Evolutionary conservation across 2,888 invertebrate genomes (phyloP), one percentile per base, ranked within the genome.

Genomic region (Willowsia nigromaculata): DNA sequence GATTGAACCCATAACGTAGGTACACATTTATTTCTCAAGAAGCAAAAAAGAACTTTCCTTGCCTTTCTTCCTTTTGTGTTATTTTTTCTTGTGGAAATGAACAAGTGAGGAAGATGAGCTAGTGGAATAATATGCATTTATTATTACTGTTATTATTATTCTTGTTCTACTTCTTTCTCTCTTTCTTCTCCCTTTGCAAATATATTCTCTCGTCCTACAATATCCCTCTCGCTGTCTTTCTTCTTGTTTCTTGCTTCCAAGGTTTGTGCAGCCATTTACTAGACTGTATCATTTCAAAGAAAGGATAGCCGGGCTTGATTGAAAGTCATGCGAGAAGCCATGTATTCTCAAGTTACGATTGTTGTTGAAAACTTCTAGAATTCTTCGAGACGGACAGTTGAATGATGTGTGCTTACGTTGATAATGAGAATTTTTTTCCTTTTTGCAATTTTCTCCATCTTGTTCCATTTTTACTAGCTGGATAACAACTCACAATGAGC

Each of bases 101-200:
- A 62, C 62, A 62, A 62, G 62, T 62, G 62, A 62, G 56, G 13
- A 62, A 62, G 62, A 62, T 62, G 62, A 62, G 62, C 30, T 30
- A 25, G 30, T 18, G n/a, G 18, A 62, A 62, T 62, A 62, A 62
- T 62, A 62, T 62, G 30, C 62, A 30, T 30, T 62, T 62, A 62
- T 62, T 62, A 62, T 27, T 30, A 62, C 30, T 27, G 30, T 30
- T 30, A 62, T 6, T 27, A 27, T 62, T 30, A 62, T 59, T 59
- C 25, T 59, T 59, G 27, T 62, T 62, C 15, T 62, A 25, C 22
- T 22, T 56, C 22, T 56, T 62, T 5, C 27, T 59, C 59, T 62
- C 9, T 30, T 62, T 62, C 40, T 71, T 43, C 4, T 15, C 11
- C 15, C 18, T 68, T n/a, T n/a, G n/a, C n/a, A n/a, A n/a, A n/a